Evolutionary conservation across 2,113 vertebrate genomes (phyloP).

Genomic region (Sceloporus tristichus): DNA sequence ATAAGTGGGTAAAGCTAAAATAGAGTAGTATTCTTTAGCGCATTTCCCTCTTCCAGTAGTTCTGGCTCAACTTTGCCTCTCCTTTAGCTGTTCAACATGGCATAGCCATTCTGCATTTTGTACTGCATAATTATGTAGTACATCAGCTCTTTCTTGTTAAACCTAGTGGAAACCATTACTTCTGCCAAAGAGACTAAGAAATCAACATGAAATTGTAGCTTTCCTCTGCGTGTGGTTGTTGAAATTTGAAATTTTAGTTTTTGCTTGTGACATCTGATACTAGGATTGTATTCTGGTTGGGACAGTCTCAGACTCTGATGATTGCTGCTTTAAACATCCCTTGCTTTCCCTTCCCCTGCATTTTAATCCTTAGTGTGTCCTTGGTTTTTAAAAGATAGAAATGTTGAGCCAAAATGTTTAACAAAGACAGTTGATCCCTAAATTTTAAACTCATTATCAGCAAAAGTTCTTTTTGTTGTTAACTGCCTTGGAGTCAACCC

Average conservation of each 20-base stretch:
- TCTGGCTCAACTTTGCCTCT: constrained; percentile 8
- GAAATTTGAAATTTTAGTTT: background rate
- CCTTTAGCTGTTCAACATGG: constrained; percentile 12
- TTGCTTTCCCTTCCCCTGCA: background rate
- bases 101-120: background rate
- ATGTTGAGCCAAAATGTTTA: background rate
- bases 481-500: too few relatives aligned
- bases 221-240: background rate
- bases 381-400: constrained; percentile 3
- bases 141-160: constrained; percentile 24
- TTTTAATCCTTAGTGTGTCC: too few relatives aligned
- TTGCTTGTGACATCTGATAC: too few relatives aligned
- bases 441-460: background rate
- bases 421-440: background rate
- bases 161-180: background rate
- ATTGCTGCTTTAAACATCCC: background rate
- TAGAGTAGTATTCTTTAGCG: constrained; percentile 1
- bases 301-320: background rate
- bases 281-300: too few relatives aligned
- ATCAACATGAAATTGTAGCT: constrained; percentile 24
- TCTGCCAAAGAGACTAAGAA: background rate
- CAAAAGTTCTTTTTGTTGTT: background rate
- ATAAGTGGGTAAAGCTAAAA: constrained; percentile 43
- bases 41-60: constrained; percentile 6
- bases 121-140: constrained; percentile 21